Conservation (phyloP, 2,113 vertebrate species). For the Danionella cerebrum region DNA sequence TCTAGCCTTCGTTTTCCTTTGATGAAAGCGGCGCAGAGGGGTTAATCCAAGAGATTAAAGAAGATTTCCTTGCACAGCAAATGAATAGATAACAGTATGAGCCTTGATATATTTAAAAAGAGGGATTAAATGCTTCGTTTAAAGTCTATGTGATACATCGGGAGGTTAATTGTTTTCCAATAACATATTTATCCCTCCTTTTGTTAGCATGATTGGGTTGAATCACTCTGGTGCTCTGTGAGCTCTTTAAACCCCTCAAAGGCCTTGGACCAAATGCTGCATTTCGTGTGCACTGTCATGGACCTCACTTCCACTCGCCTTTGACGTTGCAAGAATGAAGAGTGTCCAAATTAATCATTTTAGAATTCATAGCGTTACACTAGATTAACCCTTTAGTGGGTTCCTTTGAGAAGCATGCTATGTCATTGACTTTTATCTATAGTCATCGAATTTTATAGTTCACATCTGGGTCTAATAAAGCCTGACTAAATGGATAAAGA, state of each 20-base stretch:
- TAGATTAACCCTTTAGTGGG: neutral
- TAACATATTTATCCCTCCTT: constrained; percentile 17
- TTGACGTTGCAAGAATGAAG: neutral
- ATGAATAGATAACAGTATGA: constrained; percentile 29
- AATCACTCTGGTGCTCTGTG: neutral
- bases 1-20: constrained; percentile 25
- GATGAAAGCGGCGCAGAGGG: constrained; percentile 44
- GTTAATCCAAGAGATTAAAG: constrained; percentile 51
- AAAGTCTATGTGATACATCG: constrained; percentile 28
- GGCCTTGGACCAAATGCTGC: neutral
- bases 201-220: constrained; percentile 16
- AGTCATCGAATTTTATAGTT: no score
- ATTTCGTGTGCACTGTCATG: neutral
- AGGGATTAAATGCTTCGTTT: constrained; percentile 30
- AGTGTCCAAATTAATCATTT: neutral
- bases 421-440: no score
- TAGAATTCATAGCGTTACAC: neutral
- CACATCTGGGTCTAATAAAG: no score
- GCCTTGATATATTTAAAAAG: constrained; percentile 34
- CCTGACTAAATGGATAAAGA: no score
- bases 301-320: neutral
- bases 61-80: constrained; percentile 13
- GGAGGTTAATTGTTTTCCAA: constrained; percentile 35
- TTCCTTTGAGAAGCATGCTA: no score
- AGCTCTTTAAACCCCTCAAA: no score